Conservation (phyloP, 2,797 vertebrate species). For the Cygnus olor region DNA sequence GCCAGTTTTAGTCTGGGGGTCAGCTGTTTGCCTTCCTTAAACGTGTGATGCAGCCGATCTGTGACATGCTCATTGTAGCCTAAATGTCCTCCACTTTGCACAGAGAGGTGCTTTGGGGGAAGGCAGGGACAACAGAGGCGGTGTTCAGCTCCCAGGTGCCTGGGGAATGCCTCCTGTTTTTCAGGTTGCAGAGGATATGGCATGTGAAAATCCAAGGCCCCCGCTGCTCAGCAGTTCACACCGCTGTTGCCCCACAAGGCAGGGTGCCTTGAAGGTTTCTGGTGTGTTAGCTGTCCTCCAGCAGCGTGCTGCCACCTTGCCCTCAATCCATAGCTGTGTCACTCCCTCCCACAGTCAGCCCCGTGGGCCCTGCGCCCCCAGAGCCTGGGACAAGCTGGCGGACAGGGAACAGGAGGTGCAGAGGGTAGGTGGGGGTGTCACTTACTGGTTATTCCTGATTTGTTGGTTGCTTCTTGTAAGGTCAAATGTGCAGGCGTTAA, state of each 20-base stretch:
- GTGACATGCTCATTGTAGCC: not conserved
- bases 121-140: not conserved
- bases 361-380: not conserved
- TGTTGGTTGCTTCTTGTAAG: not conserved
- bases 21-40: accelerated
- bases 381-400: not conserved
- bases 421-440: not conserved
- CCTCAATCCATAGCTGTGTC: not conserved
- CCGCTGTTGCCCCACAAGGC: not conserved
- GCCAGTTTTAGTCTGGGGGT: not conserved
- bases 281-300: not conserved
- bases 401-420: not conserved
- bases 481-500: not conserved
- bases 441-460: not conserved
- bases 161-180: not conserved
- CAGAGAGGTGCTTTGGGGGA: not conserved
- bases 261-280: not conserved
- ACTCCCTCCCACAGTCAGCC: not conserved
- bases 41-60: not conserved
- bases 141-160: not conserved
- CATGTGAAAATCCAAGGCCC: not conserved
- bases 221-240: not conserved
- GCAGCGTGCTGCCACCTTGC: not conserved
- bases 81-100: accelerated
- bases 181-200: not conserved